A percentile compares a stretch with the other conserved stretches of the same genome.
phyloP scores from a whole-genome alignment of 2,797 vertebrate species.

The Erethizon dorsatum region DNA sequence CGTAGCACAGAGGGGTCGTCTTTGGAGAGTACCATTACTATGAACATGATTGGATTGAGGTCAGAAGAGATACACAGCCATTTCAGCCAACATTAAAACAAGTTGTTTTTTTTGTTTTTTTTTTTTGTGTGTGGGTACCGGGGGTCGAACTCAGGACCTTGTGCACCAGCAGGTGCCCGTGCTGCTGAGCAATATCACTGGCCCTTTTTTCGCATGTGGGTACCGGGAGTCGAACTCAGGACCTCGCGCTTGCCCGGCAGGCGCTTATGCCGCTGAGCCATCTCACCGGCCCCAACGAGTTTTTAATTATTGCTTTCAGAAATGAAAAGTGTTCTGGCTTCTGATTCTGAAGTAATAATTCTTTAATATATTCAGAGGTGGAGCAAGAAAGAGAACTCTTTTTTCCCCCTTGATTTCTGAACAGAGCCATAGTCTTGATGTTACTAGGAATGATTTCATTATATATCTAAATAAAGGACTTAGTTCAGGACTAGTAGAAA shows the following conservation, averaged over 20 bases:
- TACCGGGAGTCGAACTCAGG: too few relatives aligned
- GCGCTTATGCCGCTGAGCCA: too few relatives aligned
- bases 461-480: not conserved
- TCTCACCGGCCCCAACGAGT: too few relatives aligned
- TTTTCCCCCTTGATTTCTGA: not conserved
- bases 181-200: too few relatives aligned
- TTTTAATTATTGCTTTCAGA: slow-evolving; percentile 12
- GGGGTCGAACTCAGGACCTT: too few relatives aligned
- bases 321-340: slow-evolving; percentile 29
- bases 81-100: slow-evolving; percentile 29
- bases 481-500: slow-evolving; percentile 3
- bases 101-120: too few relatives aligned
- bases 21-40: slow-evolving; percentile 37
- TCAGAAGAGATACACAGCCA: not conserved
- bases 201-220: too few relatives aligned
- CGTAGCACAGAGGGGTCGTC: not conserved
- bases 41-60: slow-evolving; percentile 26
- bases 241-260: too few relatives aligned
- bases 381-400: not conserved
- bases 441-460: not conserved
- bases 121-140: too few relatives aligned
- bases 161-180: too few relatives aligned
- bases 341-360: slow-evolving; percentile 53
- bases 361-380: slow-evolving; percentile 4
- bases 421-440: not conserved